Conservation (phyloP, 2,113 vertebrate species). For the Chunga burmeisteri region DNA sequence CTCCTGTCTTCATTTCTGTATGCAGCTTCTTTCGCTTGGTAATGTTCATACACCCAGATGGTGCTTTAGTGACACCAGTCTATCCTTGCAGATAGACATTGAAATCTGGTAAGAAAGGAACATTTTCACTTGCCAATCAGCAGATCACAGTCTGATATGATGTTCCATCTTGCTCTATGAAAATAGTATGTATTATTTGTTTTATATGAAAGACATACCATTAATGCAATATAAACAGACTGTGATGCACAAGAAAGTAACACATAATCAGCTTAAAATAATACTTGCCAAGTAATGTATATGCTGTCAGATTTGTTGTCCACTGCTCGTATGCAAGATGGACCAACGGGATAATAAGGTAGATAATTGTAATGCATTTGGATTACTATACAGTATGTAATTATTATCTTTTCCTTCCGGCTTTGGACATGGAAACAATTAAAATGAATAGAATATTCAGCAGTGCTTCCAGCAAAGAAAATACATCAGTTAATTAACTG, state of each 20-base stretch:
- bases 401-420: not conserved
- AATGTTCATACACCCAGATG: not conserved
- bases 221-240: not conserved
- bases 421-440: not conserved
- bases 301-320: not conserved
- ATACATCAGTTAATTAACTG: conserved; percentile 29
- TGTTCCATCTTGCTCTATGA: not conserved
- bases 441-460: conserved; percentile 13
- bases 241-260: not conserved
- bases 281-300: not conserved
- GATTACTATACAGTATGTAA: not conserved
- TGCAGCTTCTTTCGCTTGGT: not conserved
- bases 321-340: not conserved
- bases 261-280: not conserved
- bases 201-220: not conserved
- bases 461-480: conserved; percentile 32
- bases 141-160: not conserved
- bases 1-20: not conserved
- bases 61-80: not conserved
- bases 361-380: not conserved
- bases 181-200: not conserved
- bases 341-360: not conserved
- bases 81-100: not conserved
- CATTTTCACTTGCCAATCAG: not conserved
- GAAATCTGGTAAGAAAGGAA: not conserved